Percentiles rank a stretch among this genome's conserved stretches.
phyloP scores from a whole-genome alignment of 2,888 invertebrate genomes.

The Campoplex nolae region DNA sequence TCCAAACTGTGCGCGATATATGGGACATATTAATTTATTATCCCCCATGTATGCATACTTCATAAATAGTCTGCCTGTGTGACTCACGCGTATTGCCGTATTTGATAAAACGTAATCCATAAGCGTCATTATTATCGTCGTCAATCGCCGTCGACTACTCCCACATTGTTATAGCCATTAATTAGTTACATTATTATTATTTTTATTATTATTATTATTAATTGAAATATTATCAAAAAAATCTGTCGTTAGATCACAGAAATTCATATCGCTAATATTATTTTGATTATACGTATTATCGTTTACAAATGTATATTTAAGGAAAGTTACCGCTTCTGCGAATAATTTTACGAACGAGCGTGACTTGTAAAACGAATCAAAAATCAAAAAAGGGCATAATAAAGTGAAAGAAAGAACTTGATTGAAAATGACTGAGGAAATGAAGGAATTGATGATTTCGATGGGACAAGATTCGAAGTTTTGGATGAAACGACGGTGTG shows the following conservation, averaged over 20 bases:
- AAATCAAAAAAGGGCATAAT: slow-evolving; percentile 61
- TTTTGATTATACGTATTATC: slow-evolving; percentile 21
- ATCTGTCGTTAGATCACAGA: background rate
- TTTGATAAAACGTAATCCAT: slow-evolving; percentile 57
- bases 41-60: slow-evolving; percentile 41
- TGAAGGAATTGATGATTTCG: slow-evolving; percentile 49
- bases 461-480: slow-evolving; percentile 6
- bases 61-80: slow-evolving; percentile 52
- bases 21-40: slow-evolving; percentile 57
- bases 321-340: slow-evolving; percentile 61
- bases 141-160: slow-evolving; percentile 40
- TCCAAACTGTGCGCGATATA: slow-evolving; percentile 42
- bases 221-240: background rate
- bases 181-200: slow-evolving; percentile 75
- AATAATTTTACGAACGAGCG: slow-evolving; percentile 55
- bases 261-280: slow-evolving; percentile 11
- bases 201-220: slow-evolving; percentile 11
- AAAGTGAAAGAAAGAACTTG: slow-evolving; percentile 30
- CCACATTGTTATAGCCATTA: slow-evolving; percentile 50
- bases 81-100: slow-evolving; percentile 61
- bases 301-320: slow-evolving; percentile 24
- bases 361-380: slow-evolving; percentile 62
- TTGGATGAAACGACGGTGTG: slow-evolving; percentile 19
- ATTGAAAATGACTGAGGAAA: slow-evolving; percentile 62
- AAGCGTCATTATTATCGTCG: slow-evolving; percentile 52